Percentiles rank a stretch among this genome's conserved stretches.
These are phyloP conservation scores for Serilophus lunatus DNA, from an alignment of 2,113 vertebrate species.

Conservation along the genomic window DNA sequence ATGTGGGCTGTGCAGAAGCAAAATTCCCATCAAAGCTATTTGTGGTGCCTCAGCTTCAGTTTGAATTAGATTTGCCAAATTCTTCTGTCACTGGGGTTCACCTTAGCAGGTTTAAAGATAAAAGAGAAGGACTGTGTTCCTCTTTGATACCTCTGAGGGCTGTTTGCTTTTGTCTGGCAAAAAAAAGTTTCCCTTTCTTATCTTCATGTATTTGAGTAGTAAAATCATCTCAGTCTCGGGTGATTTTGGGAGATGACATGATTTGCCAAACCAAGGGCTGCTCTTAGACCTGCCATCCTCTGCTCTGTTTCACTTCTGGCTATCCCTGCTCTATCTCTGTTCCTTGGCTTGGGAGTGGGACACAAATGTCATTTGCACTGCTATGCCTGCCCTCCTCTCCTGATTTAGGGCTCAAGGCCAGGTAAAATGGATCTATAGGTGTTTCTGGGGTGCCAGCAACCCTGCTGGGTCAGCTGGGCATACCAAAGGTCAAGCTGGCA, in stretches of 20 bases:
- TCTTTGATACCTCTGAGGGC: neutral
- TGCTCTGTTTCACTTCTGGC: rapidly evolving
- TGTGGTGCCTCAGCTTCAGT: neutral
- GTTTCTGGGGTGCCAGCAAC: neutral
- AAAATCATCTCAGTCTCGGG: neutral
- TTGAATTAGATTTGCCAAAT: neutral
- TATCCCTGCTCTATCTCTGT: neutral
- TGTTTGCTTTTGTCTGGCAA: neutral
- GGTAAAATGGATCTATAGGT: neutral
- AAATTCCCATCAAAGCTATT: neutral
- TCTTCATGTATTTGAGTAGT: neutral
- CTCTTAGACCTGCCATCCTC: neutral
- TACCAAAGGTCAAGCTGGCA: neutral
- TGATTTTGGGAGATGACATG: neutral
- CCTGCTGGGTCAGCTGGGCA: neutral
- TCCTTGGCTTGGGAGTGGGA: neutral
- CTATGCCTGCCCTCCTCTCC: neutral
- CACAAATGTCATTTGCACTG: neutral
- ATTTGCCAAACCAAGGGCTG: neutral
- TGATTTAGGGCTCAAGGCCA: neutral
- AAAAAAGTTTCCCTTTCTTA: neutral
- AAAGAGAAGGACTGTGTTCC: neutral
- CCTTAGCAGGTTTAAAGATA: neutral
- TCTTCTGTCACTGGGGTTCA: neutral
- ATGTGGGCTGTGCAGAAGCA: neutral